These are phyloP conservation scores for Chromis chromis DNA, from an alignment of 2,797 vertebrate species.

Conservation along the genomic window DNA sequence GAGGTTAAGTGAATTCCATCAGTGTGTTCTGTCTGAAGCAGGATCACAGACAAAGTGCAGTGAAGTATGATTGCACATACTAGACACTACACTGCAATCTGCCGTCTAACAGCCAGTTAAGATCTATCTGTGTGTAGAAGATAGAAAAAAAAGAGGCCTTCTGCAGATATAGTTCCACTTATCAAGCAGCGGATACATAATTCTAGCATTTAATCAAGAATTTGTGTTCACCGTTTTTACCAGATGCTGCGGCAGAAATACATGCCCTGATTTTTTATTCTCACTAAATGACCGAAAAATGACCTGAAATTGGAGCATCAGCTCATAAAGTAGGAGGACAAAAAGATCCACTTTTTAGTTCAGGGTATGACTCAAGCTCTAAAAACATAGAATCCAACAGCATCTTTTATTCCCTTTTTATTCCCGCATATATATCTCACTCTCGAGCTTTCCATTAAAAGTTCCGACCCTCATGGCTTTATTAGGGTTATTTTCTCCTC, in stretches of 20 bases:
- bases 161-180: not conserved
- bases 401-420: too few relatives aligned
- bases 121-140: not conserved
- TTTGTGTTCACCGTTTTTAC: not conserved
- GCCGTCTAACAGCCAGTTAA: constrained; percentile 43
- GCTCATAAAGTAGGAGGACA: not conserved
- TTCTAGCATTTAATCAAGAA: too few relatives aligned
- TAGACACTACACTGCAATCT: constrained; percentile 23
- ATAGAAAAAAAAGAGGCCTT: not conserved
- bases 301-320: too few relatives aligned
- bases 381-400: not conserved
- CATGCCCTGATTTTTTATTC: not conserved
- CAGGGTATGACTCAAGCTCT: not conserved
- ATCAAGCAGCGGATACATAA: too few relatives aligned
- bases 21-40: constrained; percentile 33
- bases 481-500: too few relatives aligned
- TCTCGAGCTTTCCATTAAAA: too few relatives aligned
- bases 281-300: too few relatives aligned
- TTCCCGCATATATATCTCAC: too few relatives aligned
- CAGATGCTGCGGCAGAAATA: not conserved
- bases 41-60: constrained; percentile 36
- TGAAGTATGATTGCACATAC: constrained; percentile 40
- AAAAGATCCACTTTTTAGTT: not conserved
- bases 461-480: too few relatives aligned
- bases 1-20: constrained; percentile 66